Percentiles rank a stretch among this genome's conserved stretches.
Evolutionary conservation across 2,797 vertebrate genomes (phyloP).

Genomic region (Lerista edwardsae): DNA sequence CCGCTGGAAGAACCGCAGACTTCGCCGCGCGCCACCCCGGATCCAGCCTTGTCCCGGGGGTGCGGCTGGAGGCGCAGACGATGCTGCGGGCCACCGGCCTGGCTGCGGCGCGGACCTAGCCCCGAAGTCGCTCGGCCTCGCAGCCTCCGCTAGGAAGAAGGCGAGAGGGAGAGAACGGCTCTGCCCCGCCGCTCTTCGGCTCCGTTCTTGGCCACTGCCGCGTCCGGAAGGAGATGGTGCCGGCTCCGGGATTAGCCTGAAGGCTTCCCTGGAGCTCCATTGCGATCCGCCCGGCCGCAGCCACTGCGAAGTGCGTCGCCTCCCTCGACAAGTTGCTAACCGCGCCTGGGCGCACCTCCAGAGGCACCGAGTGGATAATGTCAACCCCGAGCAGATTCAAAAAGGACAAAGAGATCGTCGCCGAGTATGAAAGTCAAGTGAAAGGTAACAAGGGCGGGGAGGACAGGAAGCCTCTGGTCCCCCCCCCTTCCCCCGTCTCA

Average conservation of each 20-base stretch:
- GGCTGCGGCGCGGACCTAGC: not conserved
- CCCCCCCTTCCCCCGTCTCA: not conserved
- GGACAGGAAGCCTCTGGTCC: not conserved
- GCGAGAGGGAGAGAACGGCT: slow-evolving; percentile 52
- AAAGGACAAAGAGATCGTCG: slow-evolving; percentile 98
- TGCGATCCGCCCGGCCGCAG: slow-evolving; percentile 23
- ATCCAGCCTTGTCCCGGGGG: not conserved
- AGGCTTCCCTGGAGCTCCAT: slow-evolving; percentile 2
- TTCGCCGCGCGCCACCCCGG: not conserved
- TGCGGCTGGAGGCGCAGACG: not conserved
- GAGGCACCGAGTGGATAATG: slow-evolving; percentile 80
- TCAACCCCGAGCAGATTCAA: slow-evolving; percentile 92
- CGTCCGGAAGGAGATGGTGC: slow-evolving; percentile 68
- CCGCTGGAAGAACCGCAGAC: not conserved
- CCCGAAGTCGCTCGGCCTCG: not conserved
- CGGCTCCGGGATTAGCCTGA: slow-evolving; percentile 72
- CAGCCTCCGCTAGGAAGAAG: slow-evolving; percentile 38
- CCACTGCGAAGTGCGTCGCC: not conserved
- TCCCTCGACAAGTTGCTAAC: not conserved
- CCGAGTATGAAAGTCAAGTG: slow-evolving; percentile 97
- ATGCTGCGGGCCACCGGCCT: not conserved
- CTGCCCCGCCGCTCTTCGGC: slow-evolving; percentile 29
- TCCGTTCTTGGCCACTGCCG: slow-evolving; percentile 28
- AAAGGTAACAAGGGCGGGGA: slow-evolving; percentile 87
- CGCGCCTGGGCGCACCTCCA: slow-evolving; percentile 8